Base-by-base conservation (phyloP, 2,797 vertebrate species). In the Calcarius lapponicus region DNA sequence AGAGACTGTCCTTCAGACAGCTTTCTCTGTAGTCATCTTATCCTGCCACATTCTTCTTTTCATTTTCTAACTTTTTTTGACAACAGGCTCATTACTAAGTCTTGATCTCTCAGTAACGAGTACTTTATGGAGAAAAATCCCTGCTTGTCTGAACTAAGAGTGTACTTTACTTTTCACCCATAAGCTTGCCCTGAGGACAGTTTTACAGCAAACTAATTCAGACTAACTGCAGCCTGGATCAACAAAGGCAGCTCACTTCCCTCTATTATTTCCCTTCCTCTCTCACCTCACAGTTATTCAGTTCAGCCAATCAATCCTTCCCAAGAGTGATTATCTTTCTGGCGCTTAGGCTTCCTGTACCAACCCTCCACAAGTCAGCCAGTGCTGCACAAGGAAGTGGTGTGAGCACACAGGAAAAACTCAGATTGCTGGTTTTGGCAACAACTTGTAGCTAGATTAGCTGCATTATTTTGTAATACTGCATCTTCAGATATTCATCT, bases 211-310 rank as follows among this genome's bases (percentile, higher is more conserved):
- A 89, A 28, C 24, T 36, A 67, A 47, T 13, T 65, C 72, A 71
- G 34, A 47, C 31, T 62, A 76, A 57, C 85, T 21, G 32, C 60
- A 88, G 70, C 31, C 54, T 75, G 20, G 29, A 88, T 71, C 91
- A 92, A 92, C 87, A 93, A 64, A 74, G 25, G 69, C 79, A 91
- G 65, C 53, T 85, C 87, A 94, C 54, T 95, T 95, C 87, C 95
- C 90, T 88, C 72, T 83, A 93, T 92, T 93, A 93, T 88, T 92
- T 69, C 66, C 57, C 29, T 95, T 94, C 91, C 80, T 93, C 51
- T 40, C 86, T 95, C 94, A 93, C 80, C 80, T 93, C 86, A 69
- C 54, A 72, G 62, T 62, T 92, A 36, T 25, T 92, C 56, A 73
- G 64, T 83, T 88, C 76, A 94, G 80, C 76, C 87, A 95, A 94